phyloP scores from a whole-genome alignment of 2,888 invertebrate species.

The Emmelina monodactyla region DNA sequence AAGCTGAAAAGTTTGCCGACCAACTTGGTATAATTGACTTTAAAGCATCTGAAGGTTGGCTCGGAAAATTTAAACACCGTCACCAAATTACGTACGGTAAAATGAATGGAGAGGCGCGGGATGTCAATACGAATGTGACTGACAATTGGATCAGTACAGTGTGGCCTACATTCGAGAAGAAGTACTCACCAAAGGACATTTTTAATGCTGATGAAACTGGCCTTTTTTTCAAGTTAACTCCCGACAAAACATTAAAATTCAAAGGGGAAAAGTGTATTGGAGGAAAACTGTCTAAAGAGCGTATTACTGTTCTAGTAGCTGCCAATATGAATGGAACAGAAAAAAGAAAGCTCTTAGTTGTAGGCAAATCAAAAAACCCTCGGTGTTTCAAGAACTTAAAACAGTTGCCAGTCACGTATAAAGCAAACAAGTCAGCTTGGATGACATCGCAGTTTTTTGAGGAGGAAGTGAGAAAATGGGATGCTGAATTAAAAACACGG shows the following conservation, averaged over 20 bases:
- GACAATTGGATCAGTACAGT: no score
- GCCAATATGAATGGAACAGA: slow-evolving; percentile 25
- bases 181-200: slow-evolving; percentile 17
- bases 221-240: slow-evolving; percentile 21
- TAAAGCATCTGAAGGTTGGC: no score
- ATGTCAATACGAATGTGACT: no score
- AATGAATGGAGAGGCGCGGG: no score
- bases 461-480: slow-evolving; percentile 17
- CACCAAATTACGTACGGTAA: no score
- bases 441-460: slow-evolving; percentile 22
- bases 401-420: slow-evolving; percentile 20
- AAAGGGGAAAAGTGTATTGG: slow-evolving; percentile 24
- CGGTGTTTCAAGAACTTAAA: slow-evolving; percentile 26
- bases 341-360: slow-evolving; percentile 24
- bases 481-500: slow-evolving; percentile 15
- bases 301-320: slow-evolving; percentile 24
- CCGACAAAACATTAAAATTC: slow-evolving; percentile 21
- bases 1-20: no score
- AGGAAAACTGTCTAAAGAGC: slow-evolving; percentile 22
- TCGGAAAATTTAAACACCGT: no score
- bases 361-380: slow-evolving; percentile 24
- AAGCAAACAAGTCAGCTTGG: slow-evolving; percentile 21
- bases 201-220: slow-evolving; percentile 23
- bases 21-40: no score
- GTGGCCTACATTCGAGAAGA: no score